Evolutionary conservation across 2,113 vertebrate genomes (phyloP).

Genomic region (Edolisoma coerulescens): DNA sequence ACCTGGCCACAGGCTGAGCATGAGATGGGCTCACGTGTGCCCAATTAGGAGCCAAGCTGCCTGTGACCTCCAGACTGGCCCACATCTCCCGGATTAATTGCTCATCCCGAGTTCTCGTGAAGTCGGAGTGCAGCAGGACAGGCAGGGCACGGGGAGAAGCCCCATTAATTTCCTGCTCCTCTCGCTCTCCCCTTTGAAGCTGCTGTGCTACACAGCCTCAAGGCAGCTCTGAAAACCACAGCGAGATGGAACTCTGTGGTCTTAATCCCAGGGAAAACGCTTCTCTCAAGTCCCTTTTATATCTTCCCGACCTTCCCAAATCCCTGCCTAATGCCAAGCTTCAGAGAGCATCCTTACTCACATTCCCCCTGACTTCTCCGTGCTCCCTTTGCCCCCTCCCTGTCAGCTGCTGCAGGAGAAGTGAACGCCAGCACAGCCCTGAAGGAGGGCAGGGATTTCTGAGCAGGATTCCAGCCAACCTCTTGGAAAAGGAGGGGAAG

Average conservation of each 20-base stretch:
- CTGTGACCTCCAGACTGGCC: neutral
- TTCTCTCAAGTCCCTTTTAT: neutral
- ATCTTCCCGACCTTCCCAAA: constrained; percentile 3
- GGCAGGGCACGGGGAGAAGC: neutral
- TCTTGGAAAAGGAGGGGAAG: neutral
- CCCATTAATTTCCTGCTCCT: neutral
- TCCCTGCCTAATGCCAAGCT: neutral
- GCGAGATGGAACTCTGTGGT: neutral
- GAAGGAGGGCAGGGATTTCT: neutral
- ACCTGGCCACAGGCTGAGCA: neutral
- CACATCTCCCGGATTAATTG: neutral
- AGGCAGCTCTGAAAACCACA: neutral
- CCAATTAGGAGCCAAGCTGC: neutral
- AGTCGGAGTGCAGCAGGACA: neutral
- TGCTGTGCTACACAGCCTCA: neutral
- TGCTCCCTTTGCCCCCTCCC: neutral
- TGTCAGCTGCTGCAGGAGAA: neutral
- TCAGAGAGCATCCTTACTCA: neutral
- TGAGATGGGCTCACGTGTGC: fast-evolving
- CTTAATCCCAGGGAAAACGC: constrained; percentile 26
- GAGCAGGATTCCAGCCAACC: neutral
- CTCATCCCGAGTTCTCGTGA: neutral
- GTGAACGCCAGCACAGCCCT: fast-evolving
- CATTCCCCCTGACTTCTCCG: neutral
- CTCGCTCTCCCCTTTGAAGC: neutral